Base-by-base conservation (phyloP, 2,113 vertebrate species). In the Pimephales promelas region DNA sequence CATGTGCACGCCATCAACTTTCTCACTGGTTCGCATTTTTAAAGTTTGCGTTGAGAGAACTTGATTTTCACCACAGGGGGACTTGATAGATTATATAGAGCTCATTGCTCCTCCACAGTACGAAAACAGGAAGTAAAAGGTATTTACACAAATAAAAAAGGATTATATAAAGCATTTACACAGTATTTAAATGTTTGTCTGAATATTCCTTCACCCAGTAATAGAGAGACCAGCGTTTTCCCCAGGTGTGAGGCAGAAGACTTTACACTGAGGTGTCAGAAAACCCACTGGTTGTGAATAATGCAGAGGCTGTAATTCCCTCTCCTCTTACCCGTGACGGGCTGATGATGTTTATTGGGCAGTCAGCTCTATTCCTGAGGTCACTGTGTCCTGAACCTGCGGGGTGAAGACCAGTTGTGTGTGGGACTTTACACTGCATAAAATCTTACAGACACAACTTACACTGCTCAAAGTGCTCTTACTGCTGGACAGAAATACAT, bases 381-480 rank as follows among this genome's bases (percentile, higher is more conserved):
- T 87, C 89, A 77, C 57, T 85, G 86, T 80, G 77, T 84, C 40
- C 83, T 87, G 83, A 81, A 83, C 87, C 93, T 94, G 92, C 31
- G 68, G 71, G 70, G 83, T 74, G 81, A 89, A 71, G 89, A 87
- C 86, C 71, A 86, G 11, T 10, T 14, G 61, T 68, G 89, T n/a
- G 64, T 62, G 89, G 83, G 77, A 86, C 77, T 83, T 79, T 40
- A 85, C 74, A 73, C 2, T 20, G 7, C 6, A 18, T 22, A 3
- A 54, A 54, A 54, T 61, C 56, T 4, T 13, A 68, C 31, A 36
- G 36, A 45, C 68, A 71, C 3, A 14, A 24, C 22, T 24, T 40
- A 36, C 62, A 66, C 28, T 34, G 62, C 31, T 10, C 31, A 68
- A 2, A 2, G 18, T 10, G 64, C 68, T 24, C 36, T 24, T 24